These are phyloP conservation scores for Diacarnus erythraeanus DNA, from an alignment of 37 sponge, comb jelly and placozoan genomes.

Conservation along the genomic window DNA sequence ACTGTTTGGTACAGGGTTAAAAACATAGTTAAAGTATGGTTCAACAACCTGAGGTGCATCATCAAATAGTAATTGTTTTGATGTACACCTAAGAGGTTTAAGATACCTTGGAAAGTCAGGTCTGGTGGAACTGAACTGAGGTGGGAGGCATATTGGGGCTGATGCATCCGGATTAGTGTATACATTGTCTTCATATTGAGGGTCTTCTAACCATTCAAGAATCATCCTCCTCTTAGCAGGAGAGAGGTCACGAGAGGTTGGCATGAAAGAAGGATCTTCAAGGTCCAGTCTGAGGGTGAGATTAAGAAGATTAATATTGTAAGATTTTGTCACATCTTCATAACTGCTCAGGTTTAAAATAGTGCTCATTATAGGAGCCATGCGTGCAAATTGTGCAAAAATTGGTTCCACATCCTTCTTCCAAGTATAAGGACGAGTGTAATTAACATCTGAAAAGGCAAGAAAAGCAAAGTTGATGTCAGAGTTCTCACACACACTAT, in stretches of 20 bases:
- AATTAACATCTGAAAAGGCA: background rate
- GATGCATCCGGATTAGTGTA: background rate
- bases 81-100: background rate
- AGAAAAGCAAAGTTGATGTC: conserved; percentile 8
- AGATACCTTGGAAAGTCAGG: background rate
- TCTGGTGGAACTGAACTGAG: background rate
- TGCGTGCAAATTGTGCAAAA: conserved; percentile 33
- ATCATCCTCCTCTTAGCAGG: conserved; percentile 36
- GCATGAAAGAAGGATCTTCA: conserved; percentile 69
- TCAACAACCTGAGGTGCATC: background rate
- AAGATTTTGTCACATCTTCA: conserved; percentile 8
- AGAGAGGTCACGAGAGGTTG: conserved; percentile 61
- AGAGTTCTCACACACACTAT: background rate
- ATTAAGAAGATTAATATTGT: conserved; percentile 27
- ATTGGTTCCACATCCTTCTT: conserved; percentile 42
- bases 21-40: background rate
- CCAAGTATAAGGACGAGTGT: conserved; percentile 23
- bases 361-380: conserved; percentile 48
- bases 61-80: background rate
- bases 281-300: conserved; percentile 8
- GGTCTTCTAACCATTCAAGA: conserved; percentile 40
- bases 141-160: background rate
- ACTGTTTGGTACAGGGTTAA: too few relatives aligned
- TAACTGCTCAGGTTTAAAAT: conserved; percentile 52
- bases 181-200: background rate